Conservation (phyloP, 2,113 vertebrate species). For the Callopanchax toddi region DNA sequence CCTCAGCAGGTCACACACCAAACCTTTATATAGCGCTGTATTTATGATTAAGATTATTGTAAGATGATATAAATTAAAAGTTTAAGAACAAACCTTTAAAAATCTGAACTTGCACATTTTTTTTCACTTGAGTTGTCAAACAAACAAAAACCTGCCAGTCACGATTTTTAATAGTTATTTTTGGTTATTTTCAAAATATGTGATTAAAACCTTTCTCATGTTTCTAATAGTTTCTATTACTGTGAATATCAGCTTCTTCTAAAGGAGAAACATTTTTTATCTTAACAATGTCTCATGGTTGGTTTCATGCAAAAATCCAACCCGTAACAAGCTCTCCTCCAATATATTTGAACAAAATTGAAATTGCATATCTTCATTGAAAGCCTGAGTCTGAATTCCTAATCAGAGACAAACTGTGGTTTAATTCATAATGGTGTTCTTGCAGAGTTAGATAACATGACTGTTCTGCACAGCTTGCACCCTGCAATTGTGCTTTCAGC, state of each 20-base stretch:
- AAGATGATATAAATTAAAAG: not conserved
- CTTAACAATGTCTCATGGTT: conserved; percentile 42
- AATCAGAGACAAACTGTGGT: conserved; percentile 60
- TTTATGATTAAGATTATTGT: not conserved
- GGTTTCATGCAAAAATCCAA: conserved; percentile 49
- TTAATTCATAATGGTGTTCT: conserved; percentile 45
- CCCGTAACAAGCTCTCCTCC: conserved; percentile 36
- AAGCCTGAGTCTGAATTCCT: conserved; percentile 41
- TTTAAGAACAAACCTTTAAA: no score
- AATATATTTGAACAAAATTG: conserved; percentile 57
- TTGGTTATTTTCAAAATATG: no score
- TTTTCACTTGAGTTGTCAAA: no score
- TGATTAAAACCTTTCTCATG: not conserved
- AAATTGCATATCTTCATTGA: conserved; percentile 62
- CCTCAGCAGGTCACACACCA: not conserved
- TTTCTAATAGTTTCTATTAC: conserved; percentile 25
- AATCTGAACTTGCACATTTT: no score
- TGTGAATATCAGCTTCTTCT: conserved; percentile 30
- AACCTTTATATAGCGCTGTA: not conserved
- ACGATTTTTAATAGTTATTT: no score
- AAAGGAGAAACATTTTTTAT: conserved; percentile 25
- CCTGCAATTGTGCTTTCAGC: conserved; percentile 39
- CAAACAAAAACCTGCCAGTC: no score
- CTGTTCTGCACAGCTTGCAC: conserved; percentile 32
- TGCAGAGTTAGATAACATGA: conserved; percentile 49